Conservation (phyloP, 30 jellyfish, hydroid and myxozoan genomes). For the Sanderia malayensis region DNA sequence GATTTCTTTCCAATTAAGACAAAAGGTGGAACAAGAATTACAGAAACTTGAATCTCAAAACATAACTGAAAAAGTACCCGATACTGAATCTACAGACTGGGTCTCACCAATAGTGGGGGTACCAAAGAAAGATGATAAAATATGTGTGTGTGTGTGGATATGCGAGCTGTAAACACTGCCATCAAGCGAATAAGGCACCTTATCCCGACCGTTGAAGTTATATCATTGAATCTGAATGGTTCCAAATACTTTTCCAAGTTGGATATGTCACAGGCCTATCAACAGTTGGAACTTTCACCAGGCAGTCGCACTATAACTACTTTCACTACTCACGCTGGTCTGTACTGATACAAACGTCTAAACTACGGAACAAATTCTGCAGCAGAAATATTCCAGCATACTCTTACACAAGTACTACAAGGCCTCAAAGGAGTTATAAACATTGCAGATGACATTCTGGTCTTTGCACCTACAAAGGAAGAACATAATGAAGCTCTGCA, state of each 20-base stretch:
- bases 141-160: slow-evolving; percentile 53
- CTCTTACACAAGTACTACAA: background rate
- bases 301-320: slow-evolving; percentile 28
- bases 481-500: slow-evolving; percentile 28
- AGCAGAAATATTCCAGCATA: slow-evolving; percentile 29
- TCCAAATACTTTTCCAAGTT: slow-evolving; percentile 42
- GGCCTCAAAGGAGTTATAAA: slow-evolving; percentile 5
- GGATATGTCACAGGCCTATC: slow-evolving; percentile 6
- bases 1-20: slow-evolving; percentile 16
- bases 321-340: slow-evolving; percentile 8
- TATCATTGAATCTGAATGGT: slow-evolving; percentile 39
- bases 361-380: slow-evolving; percentile 35
- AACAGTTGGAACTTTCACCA: slow-evolving; percentile 28
- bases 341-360: slow-evolving; percentile 21
- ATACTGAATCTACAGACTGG: slow-evolving; percentile 40
- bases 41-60: slow-evolving; percentile 17
- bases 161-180: slow-evolving; percentile 41
- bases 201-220: slow-evolving; percentile 39
- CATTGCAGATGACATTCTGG: slow-evolving; percentile 32
- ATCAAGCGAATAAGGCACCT: slow-evolving; percentile 42
- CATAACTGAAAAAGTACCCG: slow-evolving; percentile 42
- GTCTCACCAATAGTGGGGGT: slow-evolving; percentile 43
- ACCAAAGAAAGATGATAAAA: slow-evolving; percentile 26
- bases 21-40: slow-evolving; percentile 33
- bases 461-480: slow-evolving; percentile 6